Percentiles rank a stretch among this genome's conserved stretches.
Conservation (phyloP, 2,113 vertebrate genomes). For the Lanius collurio region DNA sequence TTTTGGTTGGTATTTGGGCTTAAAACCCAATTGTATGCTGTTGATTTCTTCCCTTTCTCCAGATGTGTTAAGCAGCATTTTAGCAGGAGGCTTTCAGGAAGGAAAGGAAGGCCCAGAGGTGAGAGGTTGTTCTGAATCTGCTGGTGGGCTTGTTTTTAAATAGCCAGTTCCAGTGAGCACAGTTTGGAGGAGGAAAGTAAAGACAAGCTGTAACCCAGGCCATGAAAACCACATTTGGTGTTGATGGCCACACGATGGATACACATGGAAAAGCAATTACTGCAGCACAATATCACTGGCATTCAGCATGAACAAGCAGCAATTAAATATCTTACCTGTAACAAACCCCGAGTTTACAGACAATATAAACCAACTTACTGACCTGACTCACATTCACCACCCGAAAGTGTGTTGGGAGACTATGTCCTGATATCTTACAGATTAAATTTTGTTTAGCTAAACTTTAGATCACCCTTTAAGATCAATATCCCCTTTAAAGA, state of each 20-base stretch:
- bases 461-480: background rate
- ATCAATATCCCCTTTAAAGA: background rate
- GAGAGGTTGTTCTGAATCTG: background rate
- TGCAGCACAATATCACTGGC: no score
- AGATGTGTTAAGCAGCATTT: background rate
- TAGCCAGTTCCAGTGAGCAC: background rate
- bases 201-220: background rate
- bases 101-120: background rate
- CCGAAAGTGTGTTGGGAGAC: background rate
- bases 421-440: background rate
- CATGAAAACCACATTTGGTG: background rate
- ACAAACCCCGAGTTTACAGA: background rate
- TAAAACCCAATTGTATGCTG: accelerated
- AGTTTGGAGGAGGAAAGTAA: background rate
- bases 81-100: background rate
- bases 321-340: background rate
- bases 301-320: background rate
- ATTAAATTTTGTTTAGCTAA: background rate
- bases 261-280: background rate
- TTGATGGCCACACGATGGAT: background rate
- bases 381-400: accelerated
- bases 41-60: background rate
- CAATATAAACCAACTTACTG: background rate
- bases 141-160: background rate
- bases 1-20: background rate